Conservation (phyloP, 53 echinoderm and acorn worm species). For the Echinarachnius parma region DNA sequence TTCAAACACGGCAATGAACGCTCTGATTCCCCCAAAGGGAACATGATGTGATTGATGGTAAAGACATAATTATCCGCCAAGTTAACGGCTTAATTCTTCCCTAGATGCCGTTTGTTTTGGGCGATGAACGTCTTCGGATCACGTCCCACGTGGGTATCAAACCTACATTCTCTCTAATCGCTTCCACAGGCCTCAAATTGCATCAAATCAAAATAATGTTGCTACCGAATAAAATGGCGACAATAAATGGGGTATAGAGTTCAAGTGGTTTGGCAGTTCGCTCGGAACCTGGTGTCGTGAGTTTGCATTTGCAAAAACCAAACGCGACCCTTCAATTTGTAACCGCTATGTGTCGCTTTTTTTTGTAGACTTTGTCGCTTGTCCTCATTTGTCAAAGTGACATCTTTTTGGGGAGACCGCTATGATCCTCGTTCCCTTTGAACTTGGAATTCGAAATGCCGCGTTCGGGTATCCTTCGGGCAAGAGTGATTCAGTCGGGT, state of each 20-base stretch:
- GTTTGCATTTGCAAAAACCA: conserved; percentile 11
- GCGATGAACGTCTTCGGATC: too few relatives aligned
- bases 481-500: conserved; percentile 7
- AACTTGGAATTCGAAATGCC: conserved; percentile 5
- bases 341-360: conserved; percentile 49
- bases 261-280: conserved; percentile 40
- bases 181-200: conserved; percentile 3
- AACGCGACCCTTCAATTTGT: conserved; percentile 50
- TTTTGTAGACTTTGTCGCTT: conserved; percentile 27
- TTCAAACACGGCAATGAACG: too few relatives aligned
- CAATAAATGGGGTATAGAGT: conserved; percentile 31
- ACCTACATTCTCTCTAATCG: conserved; percentile 8
- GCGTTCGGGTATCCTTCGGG: not conserved
- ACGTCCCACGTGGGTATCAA: too few relatives aligned
- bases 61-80: too few relatives aligned
- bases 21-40: too few relatives aligned
- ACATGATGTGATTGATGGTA: too few relatives aligned
- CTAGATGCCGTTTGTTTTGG: too few relatives aligned
- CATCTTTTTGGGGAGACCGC: conserved; percentile 43
- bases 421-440: conserved; percentile 11
- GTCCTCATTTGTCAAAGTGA: conserved; percentile 46
- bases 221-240: conserved; percentile 7
- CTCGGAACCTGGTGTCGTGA: conserved; percentile 24
- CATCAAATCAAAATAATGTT: not conserved
- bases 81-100: too few relatives aligned